Evolutionary conservation across 2,113 vertebrate genomes (phyloP).

Genomic region (Ardeotis arabs): DNA sequence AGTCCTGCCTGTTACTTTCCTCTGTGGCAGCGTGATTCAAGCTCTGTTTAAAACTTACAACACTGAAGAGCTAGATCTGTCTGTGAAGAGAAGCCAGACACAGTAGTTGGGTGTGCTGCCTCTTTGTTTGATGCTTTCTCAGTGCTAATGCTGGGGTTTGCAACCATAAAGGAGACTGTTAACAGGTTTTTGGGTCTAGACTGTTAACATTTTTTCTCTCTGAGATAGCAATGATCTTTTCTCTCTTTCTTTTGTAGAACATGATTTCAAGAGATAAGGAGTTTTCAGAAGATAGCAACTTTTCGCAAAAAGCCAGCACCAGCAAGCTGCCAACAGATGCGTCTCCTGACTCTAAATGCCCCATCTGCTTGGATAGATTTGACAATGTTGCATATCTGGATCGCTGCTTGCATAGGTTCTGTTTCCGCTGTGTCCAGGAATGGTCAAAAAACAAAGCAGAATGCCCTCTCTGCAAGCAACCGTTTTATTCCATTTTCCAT

Average conservation of each 20-base stretch:
- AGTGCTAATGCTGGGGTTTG: not conserved
- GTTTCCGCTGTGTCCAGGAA: conserved; percentile 93
- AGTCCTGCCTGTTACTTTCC: not conserved
- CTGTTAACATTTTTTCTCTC: not conserved
- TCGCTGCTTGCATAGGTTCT: conserved; percentile 92
- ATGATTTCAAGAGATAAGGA: conserved; percentile 82
- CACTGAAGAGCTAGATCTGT: not conserved
- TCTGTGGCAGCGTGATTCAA: rapidly evolving
- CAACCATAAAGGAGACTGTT: not conserved
- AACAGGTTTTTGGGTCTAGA: not conserved
- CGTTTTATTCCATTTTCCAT: conserved; percentile 93
- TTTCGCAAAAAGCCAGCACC: conserved; percentile 72
- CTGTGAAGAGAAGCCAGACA: not conserved
- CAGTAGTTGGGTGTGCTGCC: not conserved
- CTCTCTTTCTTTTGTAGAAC: conserved; percentile 75
- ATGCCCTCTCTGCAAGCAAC: conserved; percentile 95
- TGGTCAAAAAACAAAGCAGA: conserved; percentile 99
- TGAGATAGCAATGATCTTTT: not conserved
- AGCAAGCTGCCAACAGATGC: conserved; percentile 81
- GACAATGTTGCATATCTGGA: conserved; percentile 91
- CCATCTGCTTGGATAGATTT: conserved; percentile 95
- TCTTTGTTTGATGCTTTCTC: not conserved
- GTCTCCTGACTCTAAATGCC: conserved; percentile 96
- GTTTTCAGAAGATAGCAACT: conserved; percentile 75
- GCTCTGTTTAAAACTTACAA: not conserved